phyloP scores from a whole-genome alignment of 2,888 invertebrate genomes.

The Druceiella hillmani region DNA sequence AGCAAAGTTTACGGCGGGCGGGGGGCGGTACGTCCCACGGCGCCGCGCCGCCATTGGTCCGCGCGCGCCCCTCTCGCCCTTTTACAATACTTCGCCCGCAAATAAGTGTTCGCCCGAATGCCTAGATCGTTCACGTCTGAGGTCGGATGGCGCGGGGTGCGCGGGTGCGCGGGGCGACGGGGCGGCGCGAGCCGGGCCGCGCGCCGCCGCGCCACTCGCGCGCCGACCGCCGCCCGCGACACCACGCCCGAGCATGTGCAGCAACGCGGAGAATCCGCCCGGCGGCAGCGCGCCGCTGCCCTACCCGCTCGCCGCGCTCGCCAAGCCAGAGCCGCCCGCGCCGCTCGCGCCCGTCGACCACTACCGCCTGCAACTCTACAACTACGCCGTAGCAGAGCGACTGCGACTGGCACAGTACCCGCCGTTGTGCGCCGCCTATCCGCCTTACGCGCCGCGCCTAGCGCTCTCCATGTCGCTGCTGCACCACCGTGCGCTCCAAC shows the following conservation, averaged over 20 bases:
- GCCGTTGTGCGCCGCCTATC: conserved; percentile 49
- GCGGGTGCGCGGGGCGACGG: conserved; percentile 10
- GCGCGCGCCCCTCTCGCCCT: conserved; percentile 23
- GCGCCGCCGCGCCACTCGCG: conserved; percentile 1
- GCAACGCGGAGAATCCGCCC: conserved; percentile 37
- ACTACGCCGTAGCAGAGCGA: conserved; percentile 82
- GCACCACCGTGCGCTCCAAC: conserved; percentile 61
- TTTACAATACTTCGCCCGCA: conserved; percentile 24
- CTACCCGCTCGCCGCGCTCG: conserved; percentile 46
- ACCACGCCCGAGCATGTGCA: conserved; percentile 41
- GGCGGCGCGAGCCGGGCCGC: conserved; percentile 23
- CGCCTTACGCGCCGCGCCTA: conserved; percentile 55
- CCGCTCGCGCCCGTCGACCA: conserved; percentile 61
- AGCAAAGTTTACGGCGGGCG: too few species aligned
- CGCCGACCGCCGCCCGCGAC: conserved; percentile 3
- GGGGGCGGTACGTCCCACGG: too few species aligned
- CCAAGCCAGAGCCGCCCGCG: conserved; percentile 42
- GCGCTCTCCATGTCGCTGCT: conserved; percentile 67
- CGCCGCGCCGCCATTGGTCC: conserved; percentile 31
- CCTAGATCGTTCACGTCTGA: conserved; percentile 10
- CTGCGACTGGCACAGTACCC: conserved; percentile 63
- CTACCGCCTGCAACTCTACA: conserved; percentile 79
- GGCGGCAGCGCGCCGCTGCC: too few species aligned
- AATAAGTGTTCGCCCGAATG: conserved; percentile 21
- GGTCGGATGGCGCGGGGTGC: conserved; percentile 19